A percentile compares a stretch with the other conserved stretches of the same genome.
Evolutionary conservation across 2,797 vertebrate species (phyloP).

Genomic region (Spinus olivaceus): DNA sequence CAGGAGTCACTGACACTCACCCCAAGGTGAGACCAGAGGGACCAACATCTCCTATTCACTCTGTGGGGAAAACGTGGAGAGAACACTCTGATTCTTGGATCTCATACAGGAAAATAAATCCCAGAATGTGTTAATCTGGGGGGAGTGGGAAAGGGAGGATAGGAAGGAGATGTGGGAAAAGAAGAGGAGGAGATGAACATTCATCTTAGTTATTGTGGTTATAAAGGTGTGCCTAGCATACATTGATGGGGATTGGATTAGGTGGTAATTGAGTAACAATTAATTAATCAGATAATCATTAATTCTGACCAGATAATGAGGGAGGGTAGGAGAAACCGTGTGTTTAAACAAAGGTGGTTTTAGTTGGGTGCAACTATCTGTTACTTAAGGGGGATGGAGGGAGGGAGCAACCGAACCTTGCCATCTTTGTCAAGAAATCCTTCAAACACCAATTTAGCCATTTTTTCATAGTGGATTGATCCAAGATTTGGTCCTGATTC

Average conservation of each 20-base stretch:
- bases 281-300: conserved; percentile 27
- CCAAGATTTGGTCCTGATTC: background rate
- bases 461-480: background rate
- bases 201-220: background rate
- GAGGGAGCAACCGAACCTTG: background rate
- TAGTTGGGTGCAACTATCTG: background rate
- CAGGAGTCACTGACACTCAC: background rate
- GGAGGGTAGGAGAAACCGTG: background rate
- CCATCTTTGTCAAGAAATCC: background rate
- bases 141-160: background rate
- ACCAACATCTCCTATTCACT: background rate
- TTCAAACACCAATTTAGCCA: background rate
- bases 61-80: background rate
- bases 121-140: background rate
- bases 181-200: background rate
- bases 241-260: background rate
- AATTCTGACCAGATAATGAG: conserved; percentile 17
- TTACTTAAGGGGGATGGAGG: background rate
- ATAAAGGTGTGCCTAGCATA: background rate
- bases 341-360: background rate
- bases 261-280: conserved; percentile 22
- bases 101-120: background rate
- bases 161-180: conserved; percentile 23
- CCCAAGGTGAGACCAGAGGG: background rate
- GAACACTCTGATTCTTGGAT: background rate